Evolutionary conservation across 2,888 invertebrate genomes (phyloP), one percentile per base, ranked within the genome.

Genomic region (Meandrusa payeni): DNA sequence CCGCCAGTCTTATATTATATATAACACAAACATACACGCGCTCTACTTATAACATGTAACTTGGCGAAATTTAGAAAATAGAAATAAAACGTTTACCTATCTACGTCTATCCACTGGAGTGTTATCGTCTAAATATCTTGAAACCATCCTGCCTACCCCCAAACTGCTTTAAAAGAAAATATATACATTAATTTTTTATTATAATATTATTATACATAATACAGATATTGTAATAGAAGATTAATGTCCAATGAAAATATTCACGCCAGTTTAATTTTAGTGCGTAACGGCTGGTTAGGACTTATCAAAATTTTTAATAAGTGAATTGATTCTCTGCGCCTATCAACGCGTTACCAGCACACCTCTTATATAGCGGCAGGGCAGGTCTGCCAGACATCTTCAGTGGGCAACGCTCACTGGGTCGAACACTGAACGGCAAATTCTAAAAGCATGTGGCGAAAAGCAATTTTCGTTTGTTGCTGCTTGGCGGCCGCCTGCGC

Each of bases 281-380:
- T 56, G 26, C 51, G 67, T 53, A 55, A 71, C 65, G 69, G 51
- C 59, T 68, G 52, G 45, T 77, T 70, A 54, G 63, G 55, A 47
- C 56, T 45, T 59, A 64, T 62, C 57, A 55, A 58, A 54, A 37
- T 51, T 59, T 67, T 75, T 72, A 76, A 77, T 76, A 76, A 64
- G 42, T 51, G 34, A 79, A 83, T 82, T 61, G 70, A 83, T 85
- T 79, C 6, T 49, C 5, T 24, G 60, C 54, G 61, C 58, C 20
- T 70, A 58, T 81, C 61, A 72, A 67, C 56, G 72, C 78, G 78
- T 76, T 52, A 47, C 63, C 20, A 15, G 6, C 13, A 36, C 46
- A 42, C 33, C 29, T 60, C 65, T 70, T 83, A 83, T 64, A 83
- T 73, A 75, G 56, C 7, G 42, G 27, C 5, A 13, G 29, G 20